phyloP scores from a whole-genome alignment of 2,113 vertebrate genomes.

The Nematolebias whitei region DNA sequence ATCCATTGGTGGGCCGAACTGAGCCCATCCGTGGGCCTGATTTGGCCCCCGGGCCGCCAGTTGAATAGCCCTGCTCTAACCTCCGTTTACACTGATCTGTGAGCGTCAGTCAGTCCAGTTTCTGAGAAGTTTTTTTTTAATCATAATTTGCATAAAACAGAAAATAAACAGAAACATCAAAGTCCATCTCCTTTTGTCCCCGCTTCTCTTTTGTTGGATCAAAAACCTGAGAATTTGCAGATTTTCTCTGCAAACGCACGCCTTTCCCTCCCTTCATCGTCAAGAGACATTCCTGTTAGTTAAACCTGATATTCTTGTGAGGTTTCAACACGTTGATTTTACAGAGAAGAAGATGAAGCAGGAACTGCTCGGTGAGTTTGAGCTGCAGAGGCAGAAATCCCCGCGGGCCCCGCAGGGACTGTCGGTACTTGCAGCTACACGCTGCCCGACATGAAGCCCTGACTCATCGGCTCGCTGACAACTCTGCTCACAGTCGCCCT shows the following conservation, averaged over 20 bases:
- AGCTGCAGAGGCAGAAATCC: slow-evolving; percentile 37
- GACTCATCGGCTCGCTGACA: slow-evolving; percentile 31
- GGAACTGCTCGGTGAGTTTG: slow-evolving; percentile 28
- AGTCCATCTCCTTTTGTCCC: neutral
- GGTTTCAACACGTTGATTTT: slow-evolving; percentile 11
- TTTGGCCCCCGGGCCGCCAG: too few species aligned
- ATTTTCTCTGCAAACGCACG: too few species aligned
- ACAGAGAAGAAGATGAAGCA: neutral
- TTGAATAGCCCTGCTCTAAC: too few species aligned
- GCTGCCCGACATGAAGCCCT: slow-evolving; percentile 37
- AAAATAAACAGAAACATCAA: neutral
- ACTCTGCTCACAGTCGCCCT: slow-evolving; percentile 6
- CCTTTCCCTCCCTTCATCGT: neutral
- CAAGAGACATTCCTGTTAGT: neutral
- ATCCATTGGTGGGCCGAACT: too few species aligned
- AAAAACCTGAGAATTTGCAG: neutral
- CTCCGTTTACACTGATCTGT: neutral
- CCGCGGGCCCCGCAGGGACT: slow-evolving; percentile 35
- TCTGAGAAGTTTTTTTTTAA: neutral
- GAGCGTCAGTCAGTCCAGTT: neutral
- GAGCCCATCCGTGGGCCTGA: too few species aligned
- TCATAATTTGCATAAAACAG: neutral
- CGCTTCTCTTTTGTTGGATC: neutral
- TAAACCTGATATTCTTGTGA: neutral
- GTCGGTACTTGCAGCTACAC: slow-evolving; percentile 62